A percentile compares a stretch with the other conserved stretches of the same genome.
Evolutionary conservation across 2,113 vertebrate species (phyloP).

Genomic region (Barbus barbus): DNA sequence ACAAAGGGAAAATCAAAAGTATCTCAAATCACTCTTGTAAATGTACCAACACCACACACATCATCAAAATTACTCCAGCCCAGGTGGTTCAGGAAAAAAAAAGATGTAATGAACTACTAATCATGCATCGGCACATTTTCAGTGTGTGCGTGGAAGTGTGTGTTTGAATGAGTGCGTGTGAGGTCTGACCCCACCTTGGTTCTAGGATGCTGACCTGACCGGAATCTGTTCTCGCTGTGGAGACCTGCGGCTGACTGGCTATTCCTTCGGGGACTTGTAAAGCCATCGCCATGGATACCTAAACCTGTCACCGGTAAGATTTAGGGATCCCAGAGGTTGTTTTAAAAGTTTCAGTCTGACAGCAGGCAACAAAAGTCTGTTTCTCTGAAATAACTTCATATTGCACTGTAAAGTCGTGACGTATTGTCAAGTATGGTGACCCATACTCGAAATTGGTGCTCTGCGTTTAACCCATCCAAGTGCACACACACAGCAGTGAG

Average conservation of each 20-base stretch:
- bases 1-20: constrained; percentile 24
- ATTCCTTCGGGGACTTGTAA: constrained; percentile 28
- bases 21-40: constrained; percentile 17
- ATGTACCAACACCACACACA: constrained; percentile 1
- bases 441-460: too few relatives aligned
- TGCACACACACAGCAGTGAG: too few relatives aligned
- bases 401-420: too few relatives aligned
- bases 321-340: constrained; percentile 22
- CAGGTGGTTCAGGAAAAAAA: constrained; percentile 22
- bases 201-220: constrained; percentile 18
- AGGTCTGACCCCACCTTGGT: constrained; percentile 31
- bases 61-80: constrained; percentile 6
- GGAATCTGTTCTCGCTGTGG: neutral
- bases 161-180: constrained; percentile 36
- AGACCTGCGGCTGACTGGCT: neutral
- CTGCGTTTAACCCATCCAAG: too few relatives aligned
- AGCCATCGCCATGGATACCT: constrained; percentile 12
- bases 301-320: constrained; percentile 33
- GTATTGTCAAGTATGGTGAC: too few relatives aligned
- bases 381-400: constrained; percentile 1
- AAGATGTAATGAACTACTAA: constrained; percentile 30
- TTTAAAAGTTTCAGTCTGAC: constrained; percentile 14
- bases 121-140: neutral
- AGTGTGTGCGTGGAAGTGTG: constrained; percentile 14
- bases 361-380: neutral